Evolutionary conservation across 2,113 vertebrate genomes (phyloP).

Genomic region (Pao palembangensis): DNA sequence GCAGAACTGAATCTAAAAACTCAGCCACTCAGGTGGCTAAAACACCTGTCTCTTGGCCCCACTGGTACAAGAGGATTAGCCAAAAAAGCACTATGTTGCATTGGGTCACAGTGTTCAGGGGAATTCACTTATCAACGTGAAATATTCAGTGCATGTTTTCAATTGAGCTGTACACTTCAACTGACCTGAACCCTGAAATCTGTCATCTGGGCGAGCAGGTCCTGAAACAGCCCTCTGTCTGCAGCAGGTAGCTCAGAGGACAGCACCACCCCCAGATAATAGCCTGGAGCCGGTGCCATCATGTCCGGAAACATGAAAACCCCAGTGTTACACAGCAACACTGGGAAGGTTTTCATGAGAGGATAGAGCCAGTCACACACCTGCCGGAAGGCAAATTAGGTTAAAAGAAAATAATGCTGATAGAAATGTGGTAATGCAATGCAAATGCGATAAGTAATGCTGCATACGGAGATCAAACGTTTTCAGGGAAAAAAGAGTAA

Average conservation of each 20-base stretch:
- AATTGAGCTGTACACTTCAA: not conserved
- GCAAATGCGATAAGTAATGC: not conserved
- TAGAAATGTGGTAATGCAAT: not conserved
- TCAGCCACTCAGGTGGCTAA: too few species aligned
- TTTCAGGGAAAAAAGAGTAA: not conserved
- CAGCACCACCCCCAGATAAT: slow-evolving; percentile 91
- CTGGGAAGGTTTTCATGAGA: slow-evolving; percentile 88
- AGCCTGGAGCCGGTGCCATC: slow-evolving; percentile 84
- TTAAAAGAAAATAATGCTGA: not conserved
- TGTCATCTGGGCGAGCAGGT: slow-evolving; percentile 89
- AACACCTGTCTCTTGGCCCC: too few species aligned
- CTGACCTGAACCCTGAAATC: slow-evolving; percentile 92
- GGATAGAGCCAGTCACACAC: slow-evolving; percentile 97
- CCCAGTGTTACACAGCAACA: slow-evolving; percentile 87
- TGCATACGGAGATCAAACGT: not conserved
- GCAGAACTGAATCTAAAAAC: too few species aligned
- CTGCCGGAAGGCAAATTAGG: slow-evolving; percentile 58
- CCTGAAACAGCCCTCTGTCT: slow-evolving; percentile 85
- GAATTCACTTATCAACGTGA: too few species aligned
- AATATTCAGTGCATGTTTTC: not conserved
- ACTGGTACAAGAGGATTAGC: too few species aligned
- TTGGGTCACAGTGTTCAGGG: too few species aligned
- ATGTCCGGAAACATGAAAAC: slow-evolving; percentile 97
- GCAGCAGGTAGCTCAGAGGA: slow-evolving; percentile 85
- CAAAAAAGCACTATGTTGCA: too few species aligned